Evolutionary conservation across 2,888 invertebrate species (phyloP), one percentile per base, ranked within the genome.

Genomic region (Leptinotarsa tumamoca): DNA sequence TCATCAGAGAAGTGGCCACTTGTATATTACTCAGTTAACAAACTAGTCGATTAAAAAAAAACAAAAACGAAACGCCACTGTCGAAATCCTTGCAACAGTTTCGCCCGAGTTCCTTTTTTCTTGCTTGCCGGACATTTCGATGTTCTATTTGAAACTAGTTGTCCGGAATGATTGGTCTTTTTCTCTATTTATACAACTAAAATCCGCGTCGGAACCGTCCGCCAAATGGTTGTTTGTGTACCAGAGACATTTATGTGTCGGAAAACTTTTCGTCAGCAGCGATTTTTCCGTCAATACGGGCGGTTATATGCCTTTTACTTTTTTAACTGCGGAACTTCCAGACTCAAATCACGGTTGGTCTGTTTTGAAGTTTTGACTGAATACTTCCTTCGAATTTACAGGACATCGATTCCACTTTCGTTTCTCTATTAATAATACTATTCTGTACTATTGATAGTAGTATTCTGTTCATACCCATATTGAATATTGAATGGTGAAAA

Each of bases 151-250:
- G 77, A 63, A 80, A 72, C 73, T 75, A 78, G 74, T 78, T 76
- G 80, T 58, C 76, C 73, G 79, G 80, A 82, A 82, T 78, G 74
- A 76, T 79, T 76, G 78, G 76, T 71, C 78, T 73, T 78, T 75
- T 73, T 72, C 75, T 78, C 76, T 80, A 76, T 78, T 78, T 78
- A 72, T 71, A 17, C 71, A 72, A 78, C 67, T 75, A 68, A 74
- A 76, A 78, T 69, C 67, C 70, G 61, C 61, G 58, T 56, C 17
- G 51, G 68, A 68, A 74, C 67, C 61, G 74, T 67, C 56, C 66
- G 66, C 68, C 66, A 56, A 76, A 76, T 76, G 71, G 58, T 63
- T 76, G 73, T 76, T 76, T 72, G 73, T 68, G 71, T 73, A 71
- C 76, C 63, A 33, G 68, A 49, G 21, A 18, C 58, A 18, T 58